A percentile compares a stretch with the other conserved stretches of the same genome.
These are phyloP conservation scores for Epinotia brunnichana DNA, from an alignment of 2,888 invertebrate genomes.

Conservation along the genomic window DNA sequence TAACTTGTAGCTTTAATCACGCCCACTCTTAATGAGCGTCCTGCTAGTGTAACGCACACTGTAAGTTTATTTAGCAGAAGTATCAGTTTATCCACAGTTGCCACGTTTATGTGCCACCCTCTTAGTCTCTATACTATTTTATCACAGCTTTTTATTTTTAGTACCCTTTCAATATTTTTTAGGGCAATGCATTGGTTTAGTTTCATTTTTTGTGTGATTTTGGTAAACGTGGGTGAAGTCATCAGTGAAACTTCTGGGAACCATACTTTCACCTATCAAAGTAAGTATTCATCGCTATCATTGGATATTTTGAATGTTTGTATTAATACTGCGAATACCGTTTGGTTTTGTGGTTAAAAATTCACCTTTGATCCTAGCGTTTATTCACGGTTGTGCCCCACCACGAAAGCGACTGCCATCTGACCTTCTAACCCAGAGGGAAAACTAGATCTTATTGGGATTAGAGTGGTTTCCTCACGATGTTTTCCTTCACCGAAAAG, in stretches of 20 bases:
- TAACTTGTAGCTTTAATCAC: too few species aligned
- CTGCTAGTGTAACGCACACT: conserved; percentile 46
- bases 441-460: too few species aligned
- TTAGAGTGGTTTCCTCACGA: too few species aligned
- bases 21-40: conserved; percentile 2
- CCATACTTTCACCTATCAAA: conserved; percentile 57
- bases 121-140: conserved; percentile 7
- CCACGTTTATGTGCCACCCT: conserved; percentile 14
- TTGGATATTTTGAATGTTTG: too few species aligned
- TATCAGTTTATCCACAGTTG: conserved; percentile 16
- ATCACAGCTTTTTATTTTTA: conserved; percentile 18
- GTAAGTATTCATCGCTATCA: conserved; percentile 49
- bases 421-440: too few species aligned
- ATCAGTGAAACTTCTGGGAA: conserved; percentile 45
- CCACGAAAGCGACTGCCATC: too few species aligned
- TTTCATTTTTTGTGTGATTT: conserved; percentile 19
- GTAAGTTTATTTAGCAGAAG: conserved; percentile 41
- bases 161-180: not conserved
- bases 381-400: too few species aligned
- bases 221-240: conserved; percentile 30
- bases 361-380: too few species aligned
- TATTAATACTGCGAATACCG: too few species aligned
- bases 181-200: conserved; percentile 12
- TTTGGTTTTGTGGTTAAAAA: not conserved
- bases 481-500: too few species aligned